phyloP scores from a whole-genome alignment of 2,797 vertebrate genomes.

The Thalassophryne amazonica region DNA sequence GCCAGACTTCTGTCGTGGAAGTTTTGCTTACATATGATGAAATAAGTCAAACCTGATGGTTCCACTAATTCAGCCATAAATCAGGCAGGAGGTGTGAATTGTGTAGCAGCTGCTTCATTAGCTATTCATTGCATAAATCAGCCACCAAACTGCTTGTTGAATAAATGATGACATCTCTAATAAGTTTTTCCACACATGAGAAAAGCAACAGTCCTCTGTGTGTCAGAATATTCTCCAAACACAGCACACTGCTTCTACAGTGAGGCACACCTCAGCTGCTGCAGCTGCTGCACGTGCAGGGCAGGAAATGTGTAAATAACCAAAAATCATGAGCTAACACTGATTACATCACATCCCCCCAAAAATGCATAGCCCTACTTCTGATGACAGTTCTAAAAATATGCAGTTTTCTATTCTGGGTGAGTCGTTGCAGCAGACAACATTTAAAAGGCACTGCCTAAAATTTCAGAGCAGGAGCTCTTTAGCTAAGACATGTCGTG shows the following conservation, averaged over 20 bases:
- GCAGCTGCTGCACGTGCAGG: neutral
- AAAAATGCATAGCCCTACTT: slow-evolving; percentile 37
- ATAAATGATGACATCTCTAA: slow-evolving; percentile 64
- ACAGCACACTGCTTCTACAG: neutral
- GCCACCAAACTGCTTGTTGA: slow-evolving; percentile 64
- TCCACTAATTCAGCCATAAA: slow-evolving; percentile 46
- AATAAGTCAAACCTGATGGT: slow-evolving; percentile 14
- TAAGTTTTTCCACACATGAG: slow-evolving; percentile 46
- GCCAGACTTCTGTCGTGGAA: too few relatives aligned
- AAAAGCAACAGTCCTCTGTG: slow-evolving; percentile 15
- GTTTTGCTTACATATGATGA: too few relatives aligned
- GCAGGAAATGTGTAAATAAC: neutral
- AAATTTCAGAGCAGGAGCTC: slow-evolving; percentile 39
- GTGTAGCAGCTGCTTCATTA: slow-evolving; percentile 58
- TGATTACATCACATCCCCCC: slow-evolving; percentile 50
- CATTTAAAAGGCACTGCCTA: slow-evolving; percentile 41
- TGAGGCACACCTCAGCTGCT: neutral
- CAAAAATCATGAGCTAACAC: slow-evolving; percentile 15
- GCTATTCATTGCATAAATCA: slow-evolving; percentile 70
- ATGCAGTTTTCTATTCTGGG: slow-evolving; percentile 55
- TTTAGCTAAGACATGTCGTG: slow-evolving; percentile 26
- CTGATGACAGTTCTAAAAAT: slow-evolving; percentile 61
- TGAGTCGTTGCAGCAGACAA: slow-evolving; percentile 24
- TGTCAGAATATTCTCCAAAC: slow-evolving; percentile 10
- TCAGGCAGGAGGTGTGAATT: slow-evolving; percentile 48